Evolutionary conservation across 2,797 vertebrate genomes (phyloP), one percentile per base, ranked within the genome.

Genomic region (Caiman crocodilus): DNA sequence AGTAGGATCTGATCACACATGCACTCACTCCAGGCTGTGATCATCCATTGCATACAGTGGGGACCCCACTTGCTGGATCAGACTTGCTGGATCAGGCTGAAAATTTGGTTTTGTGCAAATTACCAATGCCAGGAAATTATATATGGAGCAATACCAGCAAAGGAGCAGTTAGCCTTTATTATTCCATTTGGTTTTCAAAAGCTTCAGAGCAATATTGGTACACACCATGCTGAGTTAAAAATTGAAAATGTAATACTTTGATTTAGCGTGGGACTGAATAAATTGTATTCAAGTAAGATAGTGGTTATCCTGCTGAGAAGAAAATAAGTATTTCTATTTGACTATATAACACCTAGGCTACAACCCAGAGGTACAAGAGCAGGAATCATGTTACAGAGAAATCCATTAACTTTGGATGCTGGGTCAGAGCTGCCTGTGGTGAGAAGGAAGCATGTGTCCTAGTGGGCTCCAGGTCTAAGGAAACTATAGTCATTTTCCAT

Each of bases 241-340:
- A 96, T 96, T 96, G 92, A 91, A 93, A 96, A 90, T 42, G 0
- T 92, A 96, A 92, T 93, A 91, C 85, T 15, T 77, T 90, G 93
- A 93, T 96, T 94, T 94, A 96, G 81, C 95, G 82, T 79, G 95
- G 88, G 94, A 94, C 90, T 1, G 18, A 92, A 82, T 89, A 96
- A 95, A 96, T 94, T 95, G 92, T 93, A 59, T 94, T 94, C 89
- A 73, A 89, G 92, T 94, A 94, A 93, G 94, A 90, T 76, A 87
- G 92, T 83, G 87, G 78, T 78, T 84, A 59, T 1, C 95, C 95
- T 81, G 83, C 94, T 91, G 95, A 89, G 94, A 91, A 82, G 90
- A 92, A 97, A 96, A 94, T 84, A 94, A 89, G 55, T 87, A 71
- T 94, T 94, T 95, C 80, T 93, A 1, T 76, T 94, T 42, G 30